These are phyloP conservation scores for Castor canadensis DNA, from an alignment of 2,113 vertebrate species.

Conservation along the genomic window DNA sequence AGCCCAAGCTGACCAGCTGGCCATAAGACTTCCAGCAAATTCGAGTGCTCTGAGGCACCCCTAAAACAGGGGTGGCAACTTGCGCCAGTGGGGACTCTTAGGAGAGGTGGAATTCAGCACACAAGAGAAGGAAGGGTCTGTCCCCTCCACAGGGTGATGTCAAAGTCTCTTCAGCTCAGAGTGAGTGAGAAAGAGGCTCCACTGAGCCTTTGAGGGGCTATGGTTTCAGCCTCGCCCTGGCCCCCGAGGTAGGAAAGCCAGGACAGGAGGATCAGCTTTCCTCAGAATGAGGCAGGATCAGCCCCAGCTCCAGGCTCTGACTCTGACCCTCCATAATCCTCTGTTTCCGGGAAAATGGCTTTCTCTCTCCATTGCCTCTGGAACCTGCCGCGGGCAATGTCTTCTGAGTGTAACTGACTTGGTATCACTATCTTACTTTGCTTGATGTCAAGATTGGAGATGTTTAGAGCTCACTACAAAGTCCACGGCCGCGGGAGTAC, in stretches of 20 bases:
- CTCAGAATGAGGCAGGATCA: background rate
- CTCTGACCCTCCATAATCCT: background rate
- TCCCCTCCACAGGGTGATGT: no score
- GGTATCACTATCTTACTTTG: background rate
- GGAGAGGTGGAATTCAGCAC: background rate
- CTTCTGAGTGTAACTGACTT: background rate
- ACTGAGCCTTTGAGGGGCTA: background rate
- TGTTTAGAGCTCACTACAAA: background rate
- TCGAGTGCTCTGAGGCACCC: rapidly evolving
- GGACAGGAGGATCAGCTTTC: background rate
- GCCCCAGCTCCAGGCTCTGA: background rate
- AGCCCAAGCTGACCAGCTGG: background rate
- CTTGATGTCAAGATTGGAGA: background rate
- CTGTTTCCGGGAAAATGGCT: background rate
- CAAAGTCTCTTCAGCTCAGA: background rate
- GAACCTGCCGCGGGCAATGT: background rate
- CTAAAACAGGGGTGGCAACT: background rate
- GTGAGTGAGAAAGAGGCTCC: no score
- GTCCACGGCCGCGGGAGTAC: background rate
- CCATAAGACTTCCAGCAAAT: background rate
- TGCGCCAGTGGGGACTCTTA: background rate
- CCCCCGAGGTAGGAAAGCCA: background rate
- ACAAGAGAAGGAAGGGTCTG: background rate
- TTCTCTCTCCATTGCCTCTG: background rate
- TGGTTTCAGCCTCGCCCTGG: background rate